Percentiles rank a stretch among this genome's conserved stretches.
Evolutionary conservation across 2,888 invertebrate genomes (phyloP).

Genomic region (Ephialtes manifestator): DNA sequence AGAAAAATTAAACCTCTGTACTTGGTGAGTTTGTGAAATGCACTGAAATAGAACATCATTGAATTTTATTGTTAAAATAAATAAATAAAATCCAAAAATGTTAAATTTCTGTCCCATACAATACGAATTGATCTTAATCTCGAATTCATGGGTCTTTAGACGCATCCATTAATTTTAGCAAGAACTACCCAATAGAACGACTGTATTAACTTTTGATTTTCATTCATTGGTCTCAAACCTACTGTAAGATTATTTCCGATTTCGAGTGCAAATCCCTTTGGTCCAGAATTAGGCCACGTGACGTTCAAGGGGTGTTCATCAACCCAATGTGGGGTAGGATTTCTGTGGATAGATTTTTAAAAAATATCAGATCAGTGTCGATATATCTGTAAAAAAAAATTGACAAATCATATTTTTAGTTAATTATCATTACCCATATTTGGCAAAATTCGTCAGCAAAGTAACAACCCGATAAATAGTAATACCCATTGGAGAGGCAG

Average conservation of each 20-base stretch:
- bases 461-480: slow-evolving; percentile 86
- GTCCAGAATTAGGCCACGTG: slow-evolving; percentile 63
- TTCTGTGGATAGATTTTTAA: slow-evolving; percentile 13
- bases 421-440: slow-evolving; percentile 62
- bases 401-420: background rate
- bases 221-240: background rate
- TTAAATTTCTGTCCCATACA: background rate
- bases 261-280: slow-evolving; percentile 58
- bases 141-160: background rate
- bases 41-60: too few species aligned
- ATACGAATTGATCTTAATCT: background rate
- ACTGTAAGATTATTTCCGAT: slow-evolving; percentile 59
- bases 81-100: background rate
- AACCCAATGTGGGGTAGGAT: slow-evolving; percentile 68
- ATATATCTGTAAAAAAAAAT: background rate
- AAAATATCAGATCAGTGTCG: background rate
- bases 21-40: too few species aligned
- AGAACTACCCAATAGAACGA: background rate
- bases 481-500: slow-evolving; percentile 79
- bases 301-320: slow-evolving; percentile 54
- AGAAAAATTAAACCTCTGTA: too few species aligned
- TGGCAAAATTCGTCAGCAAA: slow-evolving; percentile 89
- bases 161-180: background rate
- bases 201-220: background rate
- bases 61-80: too few species aligned